Evolutionary conservation across 2,113 vertebrate species (phyloP).

Genomic region (Jaculus jaculus): DNA sequence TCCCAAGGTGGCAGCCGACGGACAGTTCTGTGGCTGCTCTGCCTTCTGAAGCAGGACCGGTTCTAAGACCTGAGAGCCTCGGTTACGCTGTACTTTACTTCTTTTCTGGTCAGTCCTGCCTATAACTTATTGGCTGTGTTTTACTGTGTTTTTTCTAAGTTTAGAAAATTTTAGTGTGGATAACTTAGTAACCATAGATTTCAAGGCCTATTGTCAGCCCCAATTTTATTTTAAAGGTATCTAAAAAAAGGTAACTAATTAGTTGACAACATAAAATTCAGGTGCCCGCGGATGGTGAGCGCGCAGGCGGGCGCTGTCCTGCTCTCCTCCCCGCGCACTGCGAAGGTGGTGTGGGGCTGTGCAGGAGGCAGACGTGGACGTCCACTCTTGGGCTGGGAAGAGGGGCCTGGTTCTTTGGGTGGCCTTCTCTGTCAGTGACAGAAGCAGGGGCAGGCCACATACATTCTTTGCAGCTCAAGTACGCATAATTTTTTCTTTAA

Average conservation of each 20-base stretch:
- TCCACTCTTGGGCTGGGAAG: slow-evolving; percentile 26
- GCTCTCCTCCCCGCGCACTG: neutral
- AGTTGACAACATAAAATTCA: slow-evolving; percentile 19
- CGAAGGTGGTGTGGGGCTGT: slow-evolving; percentile 42
- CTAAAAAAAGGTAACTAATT: neutral
- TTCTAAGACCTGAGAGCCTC: slow-evolving; percentile 6
- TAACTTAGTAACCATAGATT: slow-evolving; percentile 40
- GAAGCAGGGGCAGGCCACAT: slow-evolving; percentile 6
- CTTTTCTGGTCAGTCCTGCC: neutral
- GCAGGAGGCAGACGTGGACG: slow-evolving; percentile 42
- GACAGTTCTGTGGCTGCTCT: neutral
- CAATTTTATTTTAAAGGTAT: too few species aligned
- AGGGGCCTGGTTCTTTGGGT: slow-evolving; percentile 29
- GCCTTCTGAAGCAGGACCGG: neutral
- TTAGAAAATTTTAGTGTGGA: slow-evolving; percentile 56
- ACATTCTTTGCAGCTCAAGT: slow-evolving; percentile 31
- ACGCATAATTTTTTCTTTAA: slow-evolving; percentile 4
- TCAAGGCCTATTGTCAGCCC: slow-evolving; percentile 32
- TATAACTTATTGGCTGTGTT: slow-evolving; percentile 1
- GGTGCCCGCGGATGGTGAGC: too few species aligned
- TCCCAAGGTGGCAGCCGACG: neutral
- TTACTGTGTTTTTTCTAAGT: slow-evolving; percentile 33
- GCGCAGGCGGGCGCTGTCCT: neutral
- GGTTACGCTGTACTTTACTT: too few species aligned
- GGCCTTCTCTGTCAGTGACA: slow-evolving; percentile 35